These are phyloP conservation scores for Calameuta filiformis DNA, from an alignment of 2,888 invertebrate species.

Conservation along the genomic window DNA sequence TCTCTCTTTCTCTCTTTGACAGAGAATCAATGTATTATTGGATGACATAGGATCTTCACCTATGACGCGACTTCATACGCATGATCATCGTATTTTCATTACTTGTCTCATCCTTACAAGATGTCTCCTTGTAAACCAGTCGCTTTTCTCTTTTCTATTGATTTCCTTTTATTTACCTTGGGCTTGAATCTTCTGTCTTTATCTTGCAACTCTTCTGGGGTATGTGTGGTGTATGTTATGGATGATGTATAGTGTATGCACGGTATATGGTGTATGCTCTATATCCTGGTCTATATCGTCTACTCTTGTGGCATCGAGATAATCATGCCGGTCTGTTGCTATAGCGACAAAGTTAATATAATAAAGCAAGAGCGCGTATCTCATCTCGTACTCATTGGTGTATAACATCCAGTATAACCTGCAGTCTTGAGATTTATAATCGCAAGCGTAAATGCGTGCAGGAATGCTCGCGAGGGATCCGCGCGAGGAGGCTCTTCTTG, in stretches of 20 bases:
- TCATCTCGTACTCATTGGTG: constrained; percentile 58
- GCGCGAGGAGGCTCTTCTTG: constrained; percentile 27
- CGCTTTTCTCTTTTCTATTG: not conserved
- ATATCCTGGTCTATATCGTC: not conserved
- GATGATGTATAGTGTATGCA: not conserved
- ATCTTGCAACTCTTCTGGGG: not conserved
- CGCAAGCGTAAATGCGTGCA: constrained; percentile 56
- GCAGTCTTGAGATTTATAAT: constrained; percentile 56
- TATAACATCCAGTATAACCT: constrained; percentile 55
- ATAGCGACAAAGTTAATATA: constrained; percentile 46
- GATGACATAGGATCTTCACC: not conserved
- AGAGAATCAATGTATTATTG: not conserved
- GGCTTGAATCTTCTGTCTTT: not conserved
- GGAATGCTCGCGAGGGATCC: constrained; percentile 53
- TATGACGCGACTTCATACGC: not conserved
- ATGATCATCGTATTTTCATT: not conserved
- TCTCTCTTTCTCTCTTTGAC: not conserved
- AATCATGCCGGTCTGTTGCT: not conserved
- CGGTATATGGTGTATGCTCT: not conserved
- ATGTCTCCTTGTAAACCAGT: not conserved
- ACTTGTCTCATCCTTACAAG: not conserved
- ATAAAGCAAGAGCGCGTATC: constrained; percentile 54
- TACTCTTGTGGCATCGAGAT: not conserved
- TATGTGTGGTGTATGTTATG: not conserved
- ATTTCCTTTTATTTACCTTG: not conserved